Evolutionary conservation across 2,888 invertebrate species (phyloP).

Genomic region (Seladonia tumulorum): DNA sequence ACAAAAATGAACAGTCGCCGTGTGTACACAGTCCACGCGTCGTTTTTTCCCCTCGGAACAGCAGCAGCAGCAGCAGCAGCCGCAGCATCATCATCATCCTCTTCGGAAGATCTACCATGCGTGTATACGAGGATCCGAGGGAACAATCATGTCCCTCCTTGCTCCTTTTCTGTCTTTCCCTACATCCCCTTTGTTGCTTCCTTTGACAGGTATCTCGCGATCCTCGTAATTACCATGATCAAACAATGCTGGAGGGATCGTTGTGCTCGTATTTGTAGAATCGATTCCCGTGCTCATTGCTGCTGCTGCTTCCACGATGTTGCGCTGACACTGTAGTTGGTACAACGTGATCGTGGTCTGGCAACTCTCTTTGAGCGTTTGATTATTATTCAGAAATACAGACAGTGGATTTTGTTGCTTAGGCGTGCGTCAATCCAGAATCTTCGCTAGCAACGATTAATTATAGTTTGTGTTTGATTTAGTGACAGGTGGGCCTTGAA

Average conservation of each 20-base stretch:
- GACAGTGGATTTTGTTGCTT: not conserved
- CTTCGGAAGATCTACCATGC: slow-evolving; percentile 2
- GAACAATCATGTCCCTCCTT: slow-evolving; percentile 14
- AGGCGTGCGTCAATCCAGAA: not conserved
- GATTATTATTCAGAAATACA: slow-evolving; percentile 52
- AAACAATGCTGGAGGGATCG: slow-evolving; percentile 75
- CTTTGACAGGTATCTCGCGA: slow-evolving; percentile 62
- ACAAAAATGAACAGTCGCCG: slow-evolving; percentile 26
- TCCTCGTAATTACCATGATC: slow-evolving; percentile 79
- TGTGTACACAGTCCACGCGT: not conserved
- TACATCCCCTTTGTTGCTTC: slow-evolving; percentile 55
- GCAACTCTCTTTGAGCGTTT: slow-evolving; percentile 53
- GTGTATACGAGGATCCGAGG: not conserved
- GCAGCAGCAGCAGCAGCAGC: slow-evolving; percentile 22
- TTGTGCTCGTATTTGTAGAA: slow-evolving; percentile 45
- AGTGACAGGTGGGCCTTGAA: too few relatives aligned
- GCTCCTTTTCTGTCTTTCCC: slow-evolving; percentile 18
- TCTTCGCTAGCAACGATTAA: not conserved
- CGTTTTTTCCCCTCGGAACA: slow-evolving; percentile 32
- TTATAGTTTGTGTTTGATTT: not conserved
- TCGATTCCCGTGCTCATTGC: slow-evolving; percentile 10
- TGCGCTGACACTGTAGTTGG: slow-evolving; percentile 22
- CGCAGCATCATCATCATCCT: slow-evolving; percentile 27
- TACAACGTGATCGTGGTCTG: slow-evolving; percentile 50
- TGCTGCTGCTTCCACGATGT: not conserved